phyloP scores from a whole-genome alignment of 2,797 vertebrate genomes.

The Columba guinea region DNA sequence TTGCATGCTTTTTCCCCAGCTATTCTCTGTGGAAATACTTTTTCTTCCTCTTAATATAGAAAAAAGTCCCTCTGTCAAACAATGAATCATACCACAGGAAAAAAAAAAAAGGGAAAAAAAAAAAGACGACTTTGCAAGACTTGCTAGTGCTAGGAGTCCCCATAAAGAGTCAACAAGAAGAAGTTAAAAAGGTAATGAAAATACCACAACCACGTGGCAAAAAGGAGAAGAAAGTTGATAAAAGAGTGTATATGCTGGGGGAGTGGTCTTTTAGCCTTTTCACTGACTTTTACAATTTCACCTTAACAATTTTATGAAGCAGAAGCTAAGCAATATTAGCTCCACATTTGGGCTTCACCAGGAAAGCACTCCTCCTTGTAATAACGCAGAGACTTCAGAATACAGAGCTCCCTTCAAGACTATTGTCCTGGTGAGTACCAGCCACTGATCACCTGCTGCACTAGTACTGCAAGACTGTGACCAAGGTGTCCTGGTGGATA shows the following conservation, averaged over 20 bases:
- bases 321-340: background rate
- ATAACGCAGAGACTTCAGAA: background rate
- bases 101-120: background rate
- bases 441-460: background rate
- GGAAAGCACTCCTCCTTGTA: background rate
- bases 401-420: background rate
- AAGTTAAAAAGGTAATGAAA: background rate
- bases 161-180: background rate
- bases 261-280: background rate
- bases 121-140: background rate
- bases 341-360: background rate
- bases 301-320: background rate
- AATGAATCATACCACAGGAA: background rate
- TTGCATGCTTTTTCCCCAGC: background rate
- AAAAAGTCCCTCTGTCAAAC: background rate
- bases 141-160: background rate
- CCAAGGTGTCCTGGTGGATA: background rate
- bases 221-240: background rate
- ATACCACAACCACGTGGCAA: background rate
- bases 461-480: background rate
- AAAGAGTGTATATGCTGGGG: background rate
- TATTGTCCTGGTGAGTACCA: background rate
- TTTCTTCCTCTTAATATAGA: background rate
- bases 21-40: background rate
- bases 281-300: background rate